Conservation (phyloP, 2,888 invertebrate species). For the Parasteatoda lunata region DNA sequence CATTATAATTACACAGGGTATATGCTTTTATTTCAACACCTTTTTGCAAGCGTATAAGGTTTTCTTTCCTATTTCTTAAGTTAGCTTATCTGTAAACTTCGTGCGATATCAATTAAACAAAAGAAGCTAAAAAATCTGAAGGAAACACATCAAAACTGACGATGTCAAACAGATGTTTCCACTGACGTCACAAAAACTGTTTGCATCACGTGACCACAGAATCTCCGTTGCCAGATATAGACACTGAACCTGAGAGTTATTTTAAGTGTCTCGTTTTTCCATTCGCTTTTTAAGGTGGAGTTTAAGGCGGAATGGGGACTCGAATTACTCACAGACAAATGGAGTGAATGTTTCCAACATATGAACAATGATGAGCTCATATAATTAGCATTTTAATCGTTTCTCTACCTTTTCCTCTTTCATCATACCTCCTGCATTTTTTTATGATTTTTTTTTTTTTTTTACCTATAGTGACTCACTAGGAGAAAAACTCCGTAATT, state of each 20-base stretch:
- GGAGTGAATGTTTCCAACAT: conserved; percentile 13
- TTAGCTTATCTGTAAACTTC: too few species aligned
- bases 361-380: conserved; percentile 22
- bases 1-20: too few species aligned
- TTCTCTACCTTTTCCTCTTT: not conserved
- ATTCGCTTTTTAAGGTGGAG: conserved; percentile 54
- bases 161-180: conserved; percentile 47
- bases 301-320: conserved; percentile 31
- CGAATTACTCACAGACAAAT: conserved; percentile 50
- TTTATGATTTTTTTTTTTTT: not conserved
- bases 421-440: not conserved
- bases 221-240: conserved; percentile 55
- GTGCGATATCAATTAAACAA: too few species aligned
- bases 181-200: conserved; percentile 45
- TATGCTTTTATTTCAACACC: too few species aligned
- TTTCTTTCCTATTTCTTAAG: too few species aligned
- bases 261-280: conserved; percentile 55
- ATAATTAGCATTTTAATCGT: not conserved
- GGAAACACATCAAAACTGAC: conserved; percentile 18
- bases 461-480: not conserved
- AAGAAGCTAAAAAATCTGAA: conserved; percentile 5
- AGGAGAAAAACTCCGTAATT: not conserved
- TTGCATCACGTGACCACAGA: conserved; percentile 50
- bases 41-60: too few species aligned
- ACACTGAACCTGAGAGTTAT: conserved; percentile 45